Evolutionary conservation across 2,797 vertebrate species (phyloP), one percentile per base, ranked within the genome.

Genomic region (Sitta carolinensis): DNA sequence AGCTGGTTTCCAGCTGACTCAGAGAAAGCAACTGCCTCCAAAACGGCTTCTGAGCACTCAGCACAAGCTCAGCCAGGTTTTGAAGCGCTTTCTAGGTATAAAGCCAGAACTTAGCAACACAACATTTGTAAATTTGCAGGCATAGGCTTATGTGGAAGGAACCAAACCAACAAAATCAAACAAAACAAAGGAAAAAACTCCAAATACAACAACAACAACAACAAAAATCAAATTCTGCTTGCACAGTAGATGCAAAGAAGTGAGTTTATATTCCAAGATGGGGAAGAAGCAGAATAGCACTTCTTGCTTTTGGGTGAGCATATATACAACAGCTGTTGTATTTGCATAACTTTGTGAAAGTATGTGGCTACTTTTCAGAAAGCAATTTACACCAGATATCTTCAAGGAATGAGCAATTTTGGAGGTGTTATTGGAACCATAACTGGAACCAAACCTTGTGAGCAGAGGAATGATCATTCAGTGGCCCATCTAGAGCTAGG

Each of bases 1-100:
- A 96, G 95, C 91, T 87, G 94, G n/a, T 87, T 92, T 95, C 77
- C 91, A 96, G 89, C 85, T 94, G 91, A 96, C 91, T 96, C 95
- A 90, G 93, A 94, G 62, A 58, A 94, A 94, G 58, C 93, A 97
- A 89, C 94, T 95, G 94, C 70, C 89, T 69, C 70, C 91, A 80
- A 70, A 95, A 45, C 42, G 89, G 87, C 32, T 1, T 0, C 4
- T 0, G 23, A 85, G 62, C 43, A 48, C 72, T 91, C 78, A 78
- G 63, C 73, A 45, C 26, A 82, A 12, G 63, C 4, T 7, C 55
- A 82, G 89, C 91, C 95, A 94, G 80, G 34, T 91, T 93, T 12
- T 69, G 52, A 74, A 91, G 61, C 16, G 61, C 67, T 73, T 94
- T 90, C 63, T 84, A 93, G 87, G 63, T 94, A 32, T 23, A 69